A percentile compares a stretch with the other conserved stretches of the same genome.
Conservation (phyloP, 2,797 vertebrate genomes). For the Centroberyx gerrardi region DNA sequence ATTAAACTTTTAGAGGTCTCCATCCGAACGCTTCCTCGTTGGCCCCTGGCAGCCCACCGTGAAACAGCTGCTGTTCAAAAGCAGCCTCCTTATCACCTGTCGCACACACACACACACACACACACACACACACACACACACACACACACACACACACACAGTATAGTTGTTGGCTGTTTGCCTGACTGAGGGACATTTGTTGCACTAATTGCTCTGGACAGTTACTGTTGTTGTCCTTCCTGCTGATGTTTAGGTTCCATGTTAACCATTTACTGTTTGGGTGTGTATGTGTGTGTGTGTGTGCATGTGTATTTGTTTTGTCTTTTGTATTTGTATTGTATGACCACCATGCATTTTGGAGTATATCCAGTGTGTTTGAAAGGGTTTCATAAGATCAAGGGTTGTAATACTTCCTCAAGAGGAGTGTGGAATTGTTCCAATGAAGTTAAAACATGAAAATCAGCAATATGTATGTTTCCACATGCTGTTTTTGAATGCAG, state of each 20-base stretch:
- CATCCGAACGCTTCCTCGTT: constrained; percentile 3
- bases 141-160: constrained; percentile 28
- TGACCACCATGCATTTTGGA: too few relatives aligned
- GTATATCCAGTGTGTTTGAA: too few relatives aligned
- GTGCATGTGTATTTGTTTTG: too few relatives aligned
- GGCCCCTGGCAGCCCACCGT: constrained; percentile 14
- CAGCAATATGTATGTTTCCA: neutral
- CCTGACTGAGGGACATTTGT: neutral
- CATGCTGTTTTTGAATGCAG: too few relatives aligned
- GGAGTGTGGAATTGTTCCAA: too few relatives aligned
- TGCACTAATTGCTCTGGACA: constrained; percentile 9
- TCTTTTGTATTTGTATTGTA: neutral
- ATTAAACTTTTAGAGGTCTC: constrained; percentile 62
- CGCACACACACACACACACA: constrained; percentile 19
- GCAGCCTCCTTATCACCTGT: constrained; percentile 62
- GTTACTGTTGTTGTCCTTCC: neutral
- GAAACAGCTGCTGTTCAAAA: constrained; percentile 52
- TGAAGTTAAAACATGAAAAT: too few relatives aligned
- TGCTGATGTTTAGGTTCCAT: neutral
- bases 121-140: constrained; percentile 14
- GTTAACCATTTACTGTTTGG: neutral
- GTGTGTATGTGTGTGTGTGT: neutral
- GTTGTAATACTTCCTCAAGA: too few relatives aligned
- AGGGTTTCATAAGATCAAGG: too few relatives aligned
- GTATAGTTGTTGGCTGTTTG: constrained; percentile 25